Evolutionary conservation across 2,797 vertebrate genomes (phyloP), one percentile per base, ranked within the genome.

Genomic region (Pyrocephalus nanus): DNA sequence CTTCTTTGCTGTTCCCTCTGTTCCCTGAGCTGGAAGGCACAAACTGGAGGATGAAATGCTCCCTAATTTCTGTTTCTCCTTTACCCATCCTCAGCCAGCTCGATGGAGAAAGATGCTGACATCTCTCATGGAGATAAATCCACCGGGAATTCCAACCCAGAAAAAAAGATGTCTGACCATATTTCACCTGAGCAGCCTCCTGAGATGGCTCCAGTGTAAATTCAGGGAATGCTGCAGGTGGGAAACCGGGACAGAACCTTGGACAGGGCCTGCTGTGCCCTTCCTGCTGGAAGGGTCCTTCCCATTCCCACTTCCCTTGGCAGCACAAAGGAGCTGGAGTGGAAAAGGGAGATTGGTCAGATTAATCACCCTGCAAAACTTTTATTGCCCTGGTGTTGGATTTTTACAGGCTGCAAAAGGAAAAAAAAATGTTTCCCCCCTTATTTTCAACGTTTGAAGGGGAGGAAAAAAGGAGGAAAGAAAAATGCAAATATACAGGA

Each of bases 191-290:
- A 43, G 30, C 61, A 64, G 30, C 40, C 32, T 40, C 43, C 50
- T 16, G 8, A 67, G 53, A 8, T 54, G 15, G 1, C 2, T 77
- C 8, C 30, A 18, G 17, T 6, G 26, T 4, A 27, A 30, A 38
- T 48, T 4, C 3, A 0, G 29, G 34, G 66, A 71, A 47, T 14
- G 34, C 19, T 43, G 61, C 15, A 29, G 38, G 32, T 53, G 55
- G 71, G 90, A 81, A 78, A 17, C 42, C 61, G 80, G 21, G 5
- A 73, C 21, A 94, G 95, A 97, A 95, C 92, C 96, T 96, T 95
- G 93, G 95, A 97, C 92, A 96, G 91, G 65, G 86, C 53, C 75
- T 29, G 30, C 45, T 40, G 58, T 6, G 38, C 21, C 80, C 34
- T 54, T 79, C 29, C n/a, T 0, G 1, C 23, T 64, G 71, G 53